Evolutionary conservation across 2,888 invertebrate species (phyloP).

Genomic region (Belgica antarctica): DNA sequence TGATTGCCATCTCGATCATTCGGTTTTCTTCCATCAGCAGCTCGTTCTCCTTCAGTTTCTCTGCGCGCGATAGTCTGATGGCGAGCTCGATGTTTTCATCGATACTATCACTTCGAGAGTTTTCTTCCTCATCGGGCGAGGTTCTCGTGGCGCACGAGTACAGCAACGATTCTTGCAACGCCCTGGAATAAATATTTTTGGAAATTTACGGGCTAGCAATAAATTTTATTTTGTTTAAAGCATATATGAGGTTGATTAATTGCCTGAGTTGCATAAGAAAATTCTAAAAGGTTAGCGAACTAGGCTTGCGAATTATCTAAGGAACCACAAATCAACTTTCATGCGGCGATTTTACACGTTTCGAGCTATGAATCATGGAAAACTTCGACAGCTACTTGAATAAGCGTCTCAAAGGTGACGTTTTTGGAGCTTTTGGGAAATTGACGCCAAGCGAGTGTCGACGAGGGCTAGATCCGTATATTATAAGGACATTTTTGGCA

Average conservation of each 20-base stretch:
- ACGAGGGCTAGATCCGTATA: not conserved
- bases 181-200: slow-evolving; percentile 18
- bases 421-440: not conserved
- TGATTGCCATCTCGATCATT: slow-evolving; percentile 37
- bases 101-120: slow-evolving; percentile 32
- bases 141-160: slow-evolving; percentile 13
- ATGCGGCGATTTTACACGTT: too few species aligned
- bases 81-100: slow-evolving; percentile 42
- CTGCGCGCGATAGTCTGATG: slow-evolving; percentile 21
- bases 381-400: slow-evolving; percentile 27
- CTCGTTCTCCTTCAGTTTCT: slow-evolving; percentile 34
- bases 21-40: slow-evolving; percentile 37
- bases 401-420: slow-evolving; percentile 16
- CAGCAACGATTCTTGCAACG: slow-evolving; percentile 32
- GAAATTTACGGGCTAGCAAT: slow-evolving; percentile 33
- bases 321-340: too few species aligned
- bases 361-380: too few species aligned
- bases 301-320: too few species aligned
- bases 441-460: slow-evolving; percentile 31
- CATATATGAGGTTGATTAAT: too few species aligned
- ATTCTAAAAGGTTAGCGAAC: too few species aligned
- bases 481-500: not conserved
- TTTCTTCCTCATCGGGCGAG: slow-evolving; percentile 27
- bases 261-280: too few species aligned
- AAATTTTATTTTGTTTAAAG: slow-evolving; percentile 4